phyloP scores from a whole-genome alignment of 2,113 vertebrate species.

The Lontra canadensis region DNA sequence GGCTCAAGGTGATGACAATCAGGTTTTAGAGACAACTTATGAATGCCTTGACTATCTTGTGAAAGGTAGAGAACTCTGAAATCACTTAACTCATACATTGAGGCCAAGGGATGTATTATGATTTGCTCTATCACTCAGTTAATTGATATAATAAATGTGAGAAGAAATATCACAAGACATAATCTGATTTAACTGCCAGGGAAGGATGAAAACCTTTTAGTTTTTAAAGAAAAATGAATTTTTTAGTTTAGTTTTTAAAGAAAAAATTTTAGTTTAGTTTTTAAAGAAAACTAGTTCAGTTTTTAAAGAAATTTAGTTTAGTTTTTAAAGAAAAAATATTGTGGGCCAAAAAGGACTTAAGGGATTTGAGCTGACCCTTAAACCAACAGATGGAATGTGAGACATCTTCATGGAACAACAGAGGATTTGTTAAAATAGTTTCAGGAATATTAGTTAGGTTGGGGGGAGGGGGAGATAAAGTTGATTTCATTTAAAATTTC shows the following conservation, averaged over 20 bases:
- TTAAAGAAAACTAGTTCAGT: too few species aligned
- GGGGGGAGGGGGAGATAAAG: not conserved
- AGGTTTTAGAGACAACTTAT: not conserved
- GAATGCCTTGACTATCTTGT: not conserved
- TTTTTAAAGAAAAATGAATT: too few species aligned
- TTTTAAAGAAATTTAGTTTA: too few species aligned
- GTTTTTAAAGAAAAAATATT: not conserved
- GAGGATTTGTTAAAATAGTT: not conserved
- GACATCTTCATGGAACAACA: not conserved
- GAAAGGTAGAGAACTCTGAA: conserved; percentile 14
- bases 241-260: too few species aligned
- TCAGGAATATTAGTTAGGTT: not conserved
- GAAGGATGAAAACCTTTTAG: not conserved
- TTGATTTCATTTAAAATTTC: not conserved
- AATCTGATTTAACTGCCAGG: not conserved
- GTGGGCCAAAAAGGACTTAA: not conserved
- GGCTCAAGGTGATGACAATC: not conserved
- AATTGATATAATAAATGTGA: not conserved
- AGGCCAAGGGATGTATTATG: not conserved
- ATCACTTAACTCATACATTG: not conserved
- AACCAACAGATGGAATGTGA: not conserved
- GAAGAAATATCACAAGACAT: not conserved
- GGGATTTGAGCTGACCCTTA: not conserved
- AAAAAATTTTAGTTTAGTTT: too few species aligned
- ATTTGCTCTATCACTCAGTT: not conserved